Conservation (phyloP, 2,888 invertebrate species). For the Megaustenia siamemsis region DNA sequence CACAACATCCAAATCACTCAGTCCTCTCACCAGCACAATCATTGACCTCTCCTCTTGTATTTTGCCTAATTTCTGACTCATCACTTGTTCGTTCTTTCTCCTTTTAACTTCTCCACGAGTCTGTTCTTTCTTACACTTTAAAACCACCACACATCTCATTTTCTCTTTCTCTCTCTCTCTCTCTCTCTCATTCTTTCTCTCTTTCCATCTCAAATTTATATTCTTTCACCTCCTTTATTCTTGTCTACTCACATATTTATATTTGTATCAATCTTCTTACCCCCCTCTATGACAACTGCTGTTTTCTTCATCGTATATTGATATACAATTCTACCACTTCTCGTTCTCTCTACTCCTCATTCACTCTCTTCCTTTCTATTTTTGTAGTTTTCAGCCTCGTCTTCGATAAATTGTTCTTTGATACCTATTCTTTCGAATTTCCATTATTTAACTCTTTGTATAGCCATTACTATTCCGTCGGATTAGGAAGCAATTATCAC, state of each 20-base stretch:
- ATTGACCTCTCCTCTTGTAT: conserved; percentile 17
- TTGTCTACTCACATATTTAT: background rate
- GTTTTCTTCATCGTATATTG: too few species aligned
- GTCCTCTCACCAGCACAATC: background rate
- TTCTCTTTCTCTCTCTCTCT: background rate
- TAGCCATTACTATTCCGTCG: too few species aligned
- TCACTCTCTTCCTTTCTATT: background rate
- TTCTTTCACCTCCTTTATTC: background rate
- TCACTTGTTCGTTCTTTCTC: background rate
- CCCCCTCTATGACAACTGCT: background rate
- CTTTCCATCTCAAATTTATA: background rate
- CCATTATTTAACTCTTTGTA: too few species aligned
- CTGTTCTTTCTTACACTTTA: background rate
- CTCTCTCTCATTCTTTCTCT: background rate
- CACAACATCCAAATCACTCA: background rate
- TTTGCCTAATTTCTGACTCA: conserved; percentile 28
- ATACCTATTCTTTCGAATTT: too few species aligned
- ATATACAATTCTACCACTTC: background rate
- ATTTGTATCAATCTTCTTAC: background rate
- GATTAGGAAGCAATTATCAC: too few species aligned
- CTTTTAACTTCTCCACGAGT: too few species aligned
- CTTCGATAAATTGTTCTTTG: too few species aligned
- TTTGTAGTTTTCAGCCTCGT: background rate
- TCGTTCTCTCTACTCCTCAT: background rate
- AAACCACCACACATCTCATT: background rate